Conservation (phyloP, 2,888 invertebrate species). For the Tanytarsus gracilentus region DNA sequence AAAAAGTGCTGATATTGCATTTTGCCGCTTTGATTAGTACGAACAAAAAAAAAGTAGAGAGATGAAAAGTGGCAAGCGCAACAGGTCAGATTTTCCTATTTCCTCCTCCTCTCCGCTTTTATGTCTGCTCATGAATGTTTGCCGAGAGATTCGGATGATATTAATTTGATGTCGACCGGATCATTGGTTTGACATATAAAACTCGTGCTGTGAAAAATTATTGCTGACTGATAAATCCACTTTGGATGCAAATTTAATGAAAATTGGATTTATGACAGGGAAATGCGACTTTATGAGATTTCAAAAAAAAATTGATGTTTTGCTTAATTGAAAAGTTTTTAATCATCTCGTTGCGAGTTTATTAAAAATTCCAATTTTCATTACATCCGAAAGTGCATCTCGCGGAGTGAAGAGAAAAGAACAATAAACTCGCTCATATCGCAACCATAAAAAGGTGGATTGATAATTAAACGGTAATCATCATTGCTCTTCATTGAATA, state of each 20-base stretch:
- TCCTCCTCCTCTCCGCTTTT: no score
- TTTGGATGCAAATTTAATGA: conserved; percentile 18
- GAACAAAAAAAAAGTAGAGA: no score
- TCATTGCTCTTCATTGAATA: conserved; percentile 2
- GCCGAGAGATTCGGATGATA: no score
- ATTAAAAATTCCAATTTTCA: conserved; percentile 16
- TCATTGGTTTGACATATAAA: conserved; percentile 19
- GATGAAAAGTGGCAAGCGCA: no score
- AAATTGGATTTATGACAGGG: conserved; percentile 13
- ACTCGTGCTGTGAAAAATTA: not conserved
- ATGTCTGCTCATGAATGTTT: no score
- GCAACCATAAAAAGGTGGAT: conserved; percentile 14
- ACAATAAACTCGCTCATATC: not conserved
- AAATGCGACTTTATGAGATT: not conserved
- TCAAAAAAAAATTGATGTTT: not conserved
- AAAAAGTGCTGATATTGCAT: no score
- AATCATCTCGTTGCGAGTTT: not conserved
- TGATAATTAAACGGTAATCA: conserved; percentile 24
- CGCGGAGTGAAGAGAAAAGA: no score
- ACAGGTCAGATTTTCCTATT: no score
- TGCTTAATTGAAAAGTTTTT: not conserved
- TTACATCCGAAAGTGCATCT: no score
- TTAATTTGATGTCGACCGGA: conserved; percentile 24
- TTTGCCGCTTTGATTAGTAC: no score
- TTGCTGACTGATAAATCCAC: not conserved